These are phyloP conservation scores for Gobio gobio DNA, from an alignment of 2,113 vertebrate genomes.

Conservation along the genomic window DNA sequence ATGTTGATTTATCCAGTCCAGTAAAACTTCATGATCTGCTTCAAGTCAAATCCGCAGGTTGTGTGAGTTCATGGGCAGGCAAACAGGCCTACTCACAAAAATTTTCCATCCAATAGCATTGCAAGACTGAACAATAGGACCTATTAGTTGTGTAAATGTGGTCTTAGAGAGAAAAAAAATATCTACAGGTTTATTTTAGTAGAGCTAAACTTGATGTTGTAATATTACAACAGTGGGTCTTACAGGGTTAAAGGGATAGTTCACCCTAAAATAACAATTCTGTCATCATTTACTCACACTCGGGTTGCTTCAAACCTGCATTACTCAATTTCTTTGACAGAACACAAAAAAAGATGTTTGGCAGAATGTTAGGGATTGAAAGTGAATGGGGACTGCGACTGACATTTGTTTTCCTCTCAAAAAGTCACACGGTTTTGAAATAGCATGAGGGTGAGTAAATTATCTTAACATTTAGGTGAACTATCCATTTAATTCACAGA, in stretches of 20 bases:
- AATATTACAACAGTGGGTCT: too few species aligned
- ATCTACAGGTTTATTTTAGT: too few species aligned
- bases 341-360: conserved; percentile 7
- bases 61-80: too few species aligned
- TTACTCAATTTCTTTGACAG: neutral
- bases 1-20: too few species aligned
- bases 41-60: too few species aligned
- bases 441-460: neutral
- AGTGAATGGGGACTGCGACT: neutral
- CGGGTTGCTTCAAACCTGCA: neutral
- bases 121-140: too few species aligned
- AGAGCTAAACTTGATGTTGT: too few species aligned
- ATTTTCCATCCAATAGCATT: too few species aligned
- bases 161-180: too few species aligned
- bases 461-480: neutral
- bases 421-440: neutral
- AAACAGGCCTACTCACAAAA: too few species aligned
- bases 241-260: neutral
- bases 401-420: neutral
- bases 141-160: too few species aligned
- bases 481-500: neutral
- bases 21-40: too few species aligned
- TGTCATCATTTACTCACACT: neutral
- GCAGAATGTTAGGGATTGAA: neutral
- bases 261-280: neutral